Evolutionary conservation across 2,797 vertebrate species (phyloP).

Genomic region (Pipistrellus pipistrellus): DNA sequence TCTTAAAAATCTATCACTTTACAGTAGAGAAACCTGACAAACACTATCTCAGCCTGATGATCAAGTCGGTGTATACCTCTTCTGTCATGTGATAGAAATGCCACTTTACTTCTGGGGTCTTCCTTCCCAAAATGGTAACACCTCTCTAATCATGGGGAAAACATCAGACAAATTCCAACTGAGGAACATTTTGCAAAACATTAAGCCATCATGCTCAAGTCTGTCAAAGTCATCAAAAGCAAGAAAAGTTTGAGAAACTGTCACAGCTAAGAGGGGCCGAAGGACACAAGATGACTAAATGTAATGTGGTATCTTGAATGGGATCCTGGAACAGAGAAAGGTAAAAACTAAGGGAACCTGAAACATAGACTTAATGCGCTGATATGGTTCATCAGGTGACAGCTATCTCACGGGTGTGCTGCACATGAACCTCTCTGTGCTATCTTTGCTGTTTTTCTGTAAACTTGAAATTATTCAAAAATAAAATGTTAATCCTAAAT

Average conservation of each 20-base stretch:
- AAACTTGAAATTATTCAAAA: slow-evolving; percentile 47
- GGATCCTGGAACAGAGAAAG: not conserved
- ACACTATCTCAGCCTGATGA: not conserved
- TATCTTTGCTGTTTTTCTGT: slow-evolving; percentile 6
- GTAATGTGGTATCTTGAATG: not conserved
- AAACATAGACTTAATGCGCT: not conserved
- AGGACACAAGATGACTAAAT: not conserved
- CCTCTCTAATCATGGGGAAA: not conserved
- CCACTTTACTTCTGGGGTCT: not conserved
- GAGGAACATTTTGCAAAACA: not conserved
- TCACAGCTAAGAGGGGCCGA: not conserved
- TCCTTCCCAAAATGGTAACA: not conserved
- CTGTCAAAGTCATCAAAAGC: slow-evolving; percentile 15
- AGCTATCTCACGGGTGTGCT: not conserved
- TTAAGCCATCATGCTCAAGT: not conserved
- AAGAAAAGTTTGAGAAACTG: not conserved
- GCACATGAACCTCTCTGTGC: not conserved
- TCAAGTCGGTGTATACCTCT: not conserved
- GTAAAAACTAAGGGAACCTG: not conserved
- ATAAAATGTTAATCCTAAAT: slow-evolving; percentile 19
- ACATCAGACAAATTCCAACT: not conserved
- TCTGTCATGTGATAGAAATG: not conserved
- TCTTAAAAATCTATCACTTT: not conserved
- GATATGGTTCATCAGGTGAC: not conserved
- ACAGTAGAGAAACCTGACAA: not conserved